A percentile compares a stretch with the other conserved stretches of the same genome.
These are phyloP conservation scores for Boloria euphrosyne DNA, from an alignment of 2,888 invertebrate genomes.

Conservation along the genomic window DNA sequence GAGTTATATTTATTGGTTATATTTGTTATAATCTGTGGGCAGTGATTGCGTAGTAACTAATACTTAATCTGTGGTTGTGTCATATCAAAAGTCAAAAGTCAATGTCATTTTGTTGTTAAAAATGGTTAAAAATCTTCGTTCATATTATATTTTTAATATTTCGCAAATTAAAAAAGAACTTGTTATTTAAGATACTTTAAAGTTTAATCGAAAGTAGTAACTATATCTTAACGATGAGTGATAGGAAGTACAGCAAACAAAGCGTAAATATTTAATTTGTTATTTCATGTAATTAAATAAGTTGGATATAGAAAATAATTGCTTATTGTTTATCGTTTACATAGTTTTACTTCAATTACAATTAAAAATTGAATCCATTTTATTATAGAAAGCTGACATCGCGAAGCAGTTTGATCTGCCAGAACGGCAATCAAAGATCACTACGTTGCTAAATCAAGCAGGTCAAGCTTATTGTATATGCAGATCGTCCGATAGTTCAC, in stretches of 20 bases:
- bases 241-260: slow-evolving; percentile 66
- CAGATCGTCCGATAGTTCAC: slow-evolving; percentile 94
- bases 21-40: too few species aligned
- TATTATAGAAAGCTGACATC: slow-evolving; percentile 90
- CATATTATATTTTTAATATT: not conserved
- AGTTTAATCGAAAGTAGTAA: too few species aligned
- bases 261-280: slow-evolving; percentile 58
- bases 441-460: slow-evolving; percentile 92
- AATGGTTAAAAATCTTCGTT: too few species aligned
- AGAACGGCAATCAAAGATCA: slow-evolving; percentile 94
- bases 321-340: not conserved
- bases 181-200: not conserved
- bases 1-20: too few species aligned
- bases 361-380: not conserved
- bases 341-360: not conserved
- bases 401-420: slow-evolving; percentile 94
- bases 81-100: too few species aligned
- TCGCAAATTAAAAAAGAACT: too few species aligned
- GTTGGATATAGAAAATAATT: not conserved
- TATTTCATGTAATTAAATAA: too few species aligned
- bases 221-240: slow-evolving; percentile 60
- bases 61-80: too few species aligned
- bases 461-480: slow-evolving; percentile 98
- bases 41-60: too few species aligned
- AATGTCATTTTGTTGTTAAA: slow-evolving; percentile 9